phyloP scores from a whole-genome alignment of 2,888 invertebrate species.

The Erebia aethiops region DNA sequence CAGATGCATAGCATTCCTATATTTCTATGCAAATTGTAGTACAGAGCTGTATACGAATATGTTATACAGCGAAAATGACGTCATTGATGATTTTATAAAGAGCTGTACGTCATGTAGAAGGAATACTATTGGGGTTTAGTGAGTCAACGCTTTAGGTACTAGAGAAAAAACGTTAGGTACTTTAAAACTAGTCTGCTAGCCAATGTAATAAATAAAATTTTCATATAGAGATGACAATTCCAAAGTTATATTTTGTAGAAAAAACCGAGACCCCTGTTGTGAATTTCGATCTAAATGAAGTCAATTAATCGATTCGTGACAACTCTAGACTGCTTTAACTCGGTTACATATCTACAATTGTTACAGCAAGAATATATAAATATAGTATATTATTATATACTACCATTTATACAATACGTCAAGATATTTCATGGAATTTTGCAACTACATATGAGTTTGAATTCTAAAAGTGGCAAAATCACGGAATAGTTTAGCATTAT shows the following conservation, averaged over 20 bases:
- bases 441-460: not conserved
- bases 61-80: slow-evolving; percentile 60
- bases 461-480: not conserved
- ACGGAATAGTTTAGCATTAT: not conserved
- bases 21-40: slow-evolving; percentile 57
- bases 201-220: not conserved
- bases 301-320: slow-evolving; percentile 28
- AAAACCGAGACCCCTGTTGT: slow-evolving; percentile 15
- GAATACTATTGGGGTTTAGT: slow-evolving; percentile 1
- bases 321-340: too few species aligned
- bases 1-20: slow-evolving; percentile 41
- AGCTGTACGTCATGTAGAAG: slow-evolving; percentile 12
- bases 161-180: not conserved
- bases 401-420: too few species aligned
- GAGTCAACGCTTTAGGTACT: not conserved
- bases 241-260: slow-evolving; percentile 11
- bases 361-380: too few species aligned
- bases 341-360: not conserved
- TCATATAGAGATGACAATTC: not conserved
- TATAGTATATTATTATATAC: too few species aligned
- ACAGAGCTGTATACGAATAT: slow-evolving; percentile 57
- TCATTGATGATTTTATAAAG: slow-evolving; percentile 49
- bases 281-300: slow-evolving; percentile 27
- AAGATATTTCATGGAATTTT: not conserved
- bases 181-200: not conserved